Evolutionary conservation across 1,140 invertebrate species (phyloP).

Genomic region (Euura lappo): DNA sequence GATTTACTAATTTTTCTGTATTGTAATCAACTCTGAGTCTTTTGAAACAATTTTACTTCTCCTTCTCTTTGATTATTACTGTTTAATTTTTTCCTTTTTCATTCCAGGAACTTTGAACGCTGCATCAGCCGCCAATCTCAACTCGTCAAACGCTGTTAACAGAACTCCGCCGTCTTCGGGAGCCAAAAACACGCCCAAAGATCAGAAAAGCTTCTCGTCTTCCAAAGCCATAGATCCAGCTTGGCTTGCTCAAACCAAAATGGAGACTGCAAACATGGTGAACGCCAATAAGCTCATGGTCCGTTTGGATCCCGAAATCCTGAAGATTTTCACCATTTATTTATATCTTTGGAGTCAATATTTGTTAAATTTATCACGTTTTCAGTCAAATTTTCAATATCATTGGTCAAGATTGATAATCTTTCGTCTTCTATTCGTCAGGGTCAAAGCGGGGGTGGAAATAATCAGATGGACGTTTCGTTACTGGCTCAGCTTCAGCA

Average conservation of each 20-base stretch:
- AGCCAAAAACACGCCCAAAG: slow-evolving; percentile 50
- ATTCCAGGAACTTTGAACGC: slow-evolving; percentile 45
- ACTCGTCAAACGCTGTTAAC: slow-evolving; percentile 41
- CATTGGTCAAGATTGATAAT: background rate
- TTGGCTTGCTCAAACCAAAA: slow-evolving; percentile 57
- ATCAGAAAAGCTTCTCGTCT: slow-evolving; percentile 53
- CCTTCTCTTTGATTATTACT: too few species aligned
- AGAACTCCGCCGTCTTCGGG: slow-evolving; percentile 50
- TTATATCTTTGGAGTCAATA: slow-evolving; percentile 3
- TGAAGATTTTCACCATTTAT: slow-evolving; percentile 13
- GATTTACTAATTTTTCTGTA: too few species aligned
- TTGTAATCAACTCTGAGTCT: too few species aligned
- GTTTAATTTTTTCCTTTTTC: too few species aligned
- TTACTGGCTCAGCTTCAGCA: slow-evolving; percentile 66
- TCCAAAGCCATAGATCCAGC: slow-evolving; percentile 56
- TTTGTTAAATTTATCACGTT: too few species aligned
- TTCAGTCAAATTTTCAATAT: background rate
- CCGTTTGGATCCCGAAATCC: slow-evolving; percentile 4
- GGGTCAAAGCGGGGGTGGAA: slow-evolving; percentile 43
- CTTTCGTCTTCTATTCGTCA: slow-evolving; percentile 25
- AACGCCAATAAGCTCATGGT: slow-evolving; percentile 50
- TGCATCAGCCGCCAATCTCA: slow-evolving; percentile 43
- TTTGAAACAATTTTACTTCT: too few species aligned
- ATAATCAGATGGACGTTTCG: slow-evolving; percentile 50
- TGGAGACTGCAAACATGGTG: slow-evolving; percentile 56